Evolutionary conservation across 2,797 vertebrate species (phyloP).

Genomic region (Cryptoblepharus egeriae): DNA sequence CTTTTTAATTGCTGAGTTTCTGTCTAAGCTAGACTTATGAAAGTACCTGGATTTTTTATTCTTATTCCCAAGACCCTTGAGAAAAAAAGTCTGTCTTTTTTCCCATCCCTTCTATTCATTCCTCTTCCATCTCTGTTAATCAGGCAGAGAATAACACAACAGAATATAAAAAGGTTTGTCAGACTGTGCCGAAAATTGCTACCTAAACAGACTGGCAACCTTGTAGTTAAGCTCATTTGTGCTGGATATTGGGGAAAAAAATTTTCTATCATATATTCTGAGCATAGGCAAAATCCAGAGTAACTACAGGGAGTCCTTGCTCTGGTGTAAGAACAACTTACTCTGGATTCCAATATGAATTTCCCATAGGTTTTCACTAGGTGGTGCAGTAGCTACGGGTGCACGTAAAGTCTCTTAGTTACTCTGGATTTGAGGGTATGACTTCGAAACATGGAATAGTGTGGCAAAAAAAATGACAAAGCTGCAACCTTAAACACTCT

Average conservation of each 20-base stretch:
- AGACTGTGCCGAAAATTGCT: constrained; percentile 18
- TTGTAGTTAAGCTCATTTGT: neutral
- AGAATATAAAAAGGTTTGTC: constrained; percentile 32
- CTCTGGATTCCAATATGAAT: no score
- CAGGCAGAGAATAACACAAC: neutral
- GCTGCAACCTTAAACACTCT: neutral
- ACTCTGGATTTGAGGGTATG: no score
- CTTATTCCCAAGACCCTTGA: neutral
- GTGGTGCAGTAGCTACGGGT: no score
- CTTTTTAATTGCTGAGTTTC: constrained; percentile 44
- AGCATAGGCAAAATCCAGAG: no score
- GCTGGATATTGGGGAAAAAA: constrained; percentile 13
- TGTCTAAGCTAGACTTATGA: constrained; percentile 42
- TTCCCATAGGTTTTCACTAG: no score
- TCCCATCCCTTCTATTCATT: constrained; percentile 35
- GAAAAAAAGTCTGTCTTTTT: neutral
- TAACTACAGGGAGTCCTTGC: no score
- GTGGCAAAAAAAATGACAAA: neutral
- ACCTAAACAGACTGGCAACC: constrained; percentile 36
- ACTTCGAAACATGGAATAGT: no score
- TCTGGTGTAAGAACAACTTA: no score
- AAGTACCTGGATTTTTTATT: constrained; percentile 44
- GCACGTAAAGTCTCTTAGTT: no score
- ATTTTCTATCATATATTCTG: neutral
- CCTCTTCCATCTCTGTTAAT: constrained; percentile 16